Percentiles rank a stretch among this genome's conserved stretches.
Evolutionary conservation across 2,797 vertebrate genomes (phyloP).

Genomic region (Enteromius trimaculatus): DNA sequence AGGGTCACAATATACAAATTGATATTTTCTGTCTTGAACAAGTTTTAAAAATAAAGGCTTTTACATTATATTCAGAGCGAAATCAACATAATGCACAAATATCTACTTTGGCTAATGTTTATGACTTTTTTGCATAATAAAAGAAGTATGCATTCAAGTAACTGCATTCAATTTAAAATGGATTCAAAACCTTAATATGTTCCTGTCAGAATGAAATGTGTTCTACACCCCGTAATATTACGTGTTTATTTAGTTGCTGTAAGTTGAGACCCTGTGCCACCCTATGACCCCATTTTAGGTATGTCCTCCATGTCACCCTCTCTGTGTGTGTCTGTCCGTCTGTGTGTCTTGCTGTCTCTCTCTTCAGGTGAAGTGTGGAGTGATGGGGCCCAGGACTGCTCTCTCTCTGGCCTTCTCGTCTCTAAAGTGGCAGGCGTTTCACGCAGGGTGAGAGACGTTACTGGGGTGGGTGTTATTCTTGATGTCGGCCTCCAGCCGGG

Average conservation of each 20-base stretch:
- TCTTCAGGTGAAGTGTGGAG: slow-evolving; percentile 69
- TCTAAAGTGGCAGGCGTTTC: slow-evolving; percentile 41
- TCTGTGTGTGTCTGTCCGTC: slow-evolving; percentile 26
- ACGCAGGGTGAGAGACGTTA: slow-evolving; percentile 63
- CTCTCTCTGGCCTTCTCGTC: slow-evolving; percentile 38
- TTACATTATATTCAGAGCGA: not conserved
- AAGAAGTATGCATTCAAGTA: not conserved
- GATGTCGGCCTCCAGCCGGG: slow-evolving; percentile 58
- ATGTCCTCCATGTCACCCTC: slow-evolving; percentile 15
- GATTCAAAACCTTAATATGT: not conserved
- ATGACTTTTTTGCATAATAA: not conserved
- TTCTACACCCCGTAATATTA: not conserved
- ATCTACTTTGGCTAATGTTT: not conserved
- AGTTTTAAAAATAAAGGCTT: not conserved
- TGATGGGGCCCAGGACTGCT: slow-evolving; percentile 75
- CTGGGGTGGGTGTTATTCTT: slow-evolving; percentile 49
- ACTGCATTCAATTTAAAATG: not conserved
- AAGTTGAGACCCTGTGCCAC: slow-evolving; percentile 26
- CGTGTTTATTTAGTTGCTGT: slow-evolving; percentile 16
- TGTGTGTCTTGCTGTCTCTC: slow-evolving; percentile 42
- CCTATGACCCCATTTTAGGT: slow-evolving; percentile 15
- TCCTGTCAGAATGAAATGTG: not conserved
- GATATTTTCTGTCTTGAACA: not conserved
- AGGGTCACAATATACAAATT: too few species aligned
- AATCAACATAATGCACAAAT: not conserved